These are phyloP conservation scores for Diacarnus erythraeanus DNA, from an alignment of 37 sponge, comb jelly and placozoan genomes.

Conservation along the genomic window DNA sequence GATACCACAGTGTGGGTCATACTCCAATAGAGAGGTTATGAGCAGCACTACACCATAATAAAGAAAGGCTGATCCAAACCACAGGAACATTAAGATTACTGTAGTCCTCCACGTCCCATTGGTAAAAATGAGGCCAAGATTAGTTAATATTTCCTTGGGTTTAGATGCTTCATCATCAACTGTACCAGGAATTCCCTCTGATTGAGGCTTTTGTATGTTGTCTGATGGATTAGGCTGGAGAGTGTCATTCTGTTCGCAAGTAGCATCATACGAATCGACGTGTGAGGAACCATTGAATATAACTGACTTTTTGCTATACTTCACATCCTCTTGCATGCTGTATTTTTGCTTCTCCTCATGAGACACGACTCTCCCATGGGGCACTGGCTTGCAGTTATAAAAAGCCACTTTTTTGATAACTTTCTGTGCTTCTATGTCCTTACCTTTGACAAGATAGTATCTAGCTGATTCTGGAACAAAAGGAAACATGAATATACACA, in stretches of 20 bases:
- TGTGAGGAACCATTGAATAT: neutral
- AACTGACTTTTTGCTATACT: neutral
- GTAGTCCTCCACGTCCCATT: constrained; percentile 69
- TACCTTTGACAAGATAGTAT: constrained; percentile 56
- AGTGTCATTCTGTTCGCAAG: no score
- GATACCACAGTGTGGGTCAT: constrained; percentile 60
- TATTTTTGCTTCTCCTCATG: constrained; percentile 57
- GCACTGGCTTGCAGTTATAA: constrained; percentile 47
- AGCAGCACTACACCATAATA: constrained; percentile 75
- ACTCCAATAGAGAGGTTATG: constrained; percentile 60
- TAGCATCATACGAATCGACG: neutral
- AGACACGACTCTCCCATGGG: constrained; percentile 42
- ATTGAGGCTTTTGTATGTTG: neutral
- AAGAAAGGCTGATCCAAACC: constrained; percentile 50
- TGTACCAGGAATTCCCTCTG: neutral
- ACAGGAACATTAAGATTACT: constrained; percentile 37
- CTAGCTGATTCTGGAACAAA: constrained; percentile 76
- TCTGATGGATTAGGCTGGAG: no score
- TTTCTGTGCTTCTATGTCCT: constrained; percentile 54
- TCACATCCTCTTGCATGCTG: neutral
- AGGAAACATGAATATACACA: constrained; percentile 47
- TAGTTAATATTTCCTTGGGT: neutral
- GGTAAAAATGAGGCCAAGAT: constrained; percentile 21
- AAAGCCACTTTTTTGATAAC: constrained; percentile 51
- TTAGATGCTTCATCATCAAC: no score